Conservation (phyloP, 2,888 invertebrate genomes). For the Achlya flavicornis region DNA sequence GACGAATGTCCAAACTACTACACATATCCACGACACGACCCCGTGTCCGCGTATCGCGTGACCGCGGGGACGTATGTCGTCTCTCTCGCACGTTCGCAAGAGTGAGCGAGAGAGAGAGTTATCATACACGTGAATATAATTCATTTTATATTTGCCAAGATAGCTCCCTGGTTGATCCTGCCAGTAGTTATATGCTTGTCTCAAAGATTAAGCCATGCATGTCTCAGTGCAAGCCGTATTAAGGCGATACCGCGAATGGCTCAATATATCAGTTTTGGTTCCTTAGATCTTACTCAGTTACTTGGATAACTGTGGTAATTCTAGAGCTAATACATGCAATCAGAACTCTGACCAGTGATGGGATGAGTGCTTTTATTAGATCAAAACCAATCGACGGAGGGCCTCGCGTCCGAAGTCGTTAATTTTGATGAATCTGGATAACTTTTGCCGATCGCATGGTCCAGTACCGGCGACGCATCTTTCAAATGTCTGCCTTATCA, state of each 20-base stretch:
- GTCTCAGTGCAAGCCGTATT: constrained; percentile 84
- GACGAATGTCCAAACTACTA: no score
- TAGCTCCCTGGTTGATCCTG: constrained; percentile 81
- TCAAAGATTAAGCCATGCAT: constrained; percentile 84
- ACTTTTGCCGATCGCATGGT: constrained; percentile 61
- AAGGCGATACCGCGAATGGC: constrained; percentile 85
- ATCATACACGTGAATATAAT: no score
- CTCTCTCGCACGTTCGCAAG: no score
- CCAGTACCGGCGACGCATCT: constrained; percentile 83
- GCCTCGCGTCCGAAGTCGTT: constrained; percentile 62
- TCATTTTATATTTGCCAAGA: no score
- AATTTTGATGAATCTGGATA: constrained; percentile 75
- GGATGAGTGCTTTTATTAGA: constrained; percentile 66
- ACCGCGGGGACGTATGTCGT: no score
- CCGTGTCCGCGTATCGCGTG: no score
- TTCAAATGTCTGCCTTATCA: constrained; percentile 88
- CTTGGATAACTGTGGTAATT: constrained; percentile 85
- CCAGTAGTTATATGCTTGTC: constrained; percentile 87
- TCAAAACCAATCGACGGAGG: constrained; percentile 71
- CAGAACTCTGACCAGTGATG: constrained; percentile 69
- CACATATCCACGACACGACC: no score
- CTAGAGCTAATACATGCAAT: constrained; percentile 80
- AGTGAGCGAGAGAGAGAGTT: no score
- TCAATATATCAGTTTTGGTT: constrained; percentile 82
- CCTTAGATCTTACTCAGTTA: constrained; percentile 66